phyloP scores from a whole-genome alignment of 1,140 invertebrate species.

The Drosophila melanica region DNA sequence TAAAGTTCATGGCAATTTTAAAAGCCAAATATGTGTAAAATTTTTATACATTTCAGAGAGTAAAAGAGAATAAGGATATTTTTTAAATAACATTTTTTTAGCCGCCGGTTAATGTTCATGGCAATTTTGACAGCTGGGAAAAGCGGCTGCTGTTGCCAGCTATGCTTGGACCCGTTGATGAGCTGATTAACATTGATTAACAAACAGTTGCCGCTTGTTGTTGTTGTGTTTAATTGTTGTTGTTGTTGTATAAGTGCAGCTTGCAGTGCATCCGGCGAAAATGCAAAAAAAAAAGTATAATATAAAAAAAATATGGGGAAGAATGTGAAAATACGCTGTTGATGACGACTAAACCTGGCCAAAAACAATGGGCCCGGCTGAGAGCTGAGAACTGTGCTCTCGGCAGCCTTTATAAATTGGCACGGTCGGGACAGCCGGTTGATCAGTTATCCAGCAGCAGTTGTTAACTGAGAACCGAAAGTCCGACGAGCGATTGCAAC shows the following conservation, averaged over 20 bases:
- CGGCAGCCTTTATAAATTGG: conserved; percentile 54
- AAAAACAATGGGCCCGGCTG: conserved; percentile 51
- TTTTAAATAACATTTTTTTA: too few relatives aligned
- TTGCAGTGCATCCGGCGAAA: conserved; percentile 28
- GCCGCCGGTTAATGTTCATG: neutral
- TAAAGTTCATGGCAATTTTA: neutral
- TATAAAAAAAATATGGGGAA: too few relatives aligned
- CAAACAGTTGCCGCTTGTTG: conserved; percentile 16
- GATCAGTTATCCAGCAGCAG: conserved; percentile 45
- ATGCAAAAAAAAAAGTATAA: too few relatives aligned
- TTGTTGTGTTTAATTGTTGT: neutral
- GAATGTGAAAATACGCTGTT: neutral
- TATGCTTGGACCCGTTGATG: neutral
- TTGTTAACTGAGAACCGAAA: neutral
- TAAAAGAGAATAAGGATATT: too few relatives aligned
- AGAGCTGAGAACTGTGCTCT: conserved; percentile 14
- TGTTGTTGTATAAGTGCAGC: conserved; percentile 12
- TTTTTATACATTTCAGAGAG: too few relatives aligned
- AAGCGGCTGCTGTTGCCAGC: neutral
- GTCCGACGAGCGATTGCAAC: neutral
- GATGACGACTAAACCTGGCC: conserved; percentile 43
- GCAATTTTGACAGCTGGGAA: neutral
- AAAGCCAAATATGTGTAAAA: too few relatives aligned
- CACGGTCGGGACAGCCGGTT: conserved; percentile 12
- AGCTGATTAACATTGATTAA: conserved; percentile 44